Conservation (phyloP, 2,797 vertebrate species). For the Aldrovandia affinis region DNA sequence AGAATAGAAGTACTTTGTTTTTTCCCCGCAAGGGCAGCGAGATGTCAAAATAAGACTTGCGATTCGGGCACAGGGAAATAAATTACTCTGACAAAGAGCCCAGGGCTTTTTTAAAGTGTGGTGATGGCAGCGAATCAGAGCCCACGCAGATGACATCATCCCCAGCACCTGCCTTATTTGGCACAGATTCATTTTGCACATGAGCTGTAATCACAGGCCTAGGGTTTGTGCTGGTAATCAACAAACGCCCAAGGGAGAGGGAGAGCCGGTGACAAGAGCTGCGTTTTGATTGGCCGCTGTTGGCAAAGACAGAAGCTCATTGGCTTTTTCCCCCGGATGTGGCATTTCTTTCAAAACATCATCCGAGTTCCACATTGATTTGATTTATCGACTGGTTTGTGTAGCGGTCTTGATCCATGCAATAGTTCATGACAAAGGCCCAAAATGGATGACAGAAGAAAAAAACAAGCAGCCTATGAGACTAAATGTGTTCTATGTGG, state of each 20-base stretch:
- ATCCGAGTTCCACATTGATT: conserved; percentile 56
- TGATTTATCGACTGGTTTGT: conserved; percentile 60
- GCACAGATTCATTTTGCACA: conserved; percentile 44
- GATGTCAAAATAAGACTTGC: conserved; percentile 39
- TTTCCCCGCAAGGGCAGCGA: conserved; percentile 35
- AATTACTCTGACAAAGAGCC: conserved; percentile 52
- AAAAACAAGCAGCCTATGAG: background rate
- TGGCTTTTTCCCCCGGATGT: conserved; percentile 49
- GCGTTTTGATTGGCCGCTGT: conserved; percentile 17
- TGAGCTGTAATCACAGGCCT: conserved; percentile 58
- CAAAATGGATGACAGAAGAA: conserved; percentile 27
- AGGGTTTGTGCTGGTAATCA: conserved; percentile 44
- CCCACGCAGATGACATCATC: conserved; percentile 59
- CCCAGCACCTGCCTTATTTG: conserved; percentile 43
- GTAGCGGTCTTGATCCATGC: conserved; percentile 46
- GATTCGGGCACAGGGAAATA: background rate
- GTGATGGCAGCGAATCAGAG: conserved; percentile 42
- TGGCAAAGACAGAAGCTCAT: background rate
- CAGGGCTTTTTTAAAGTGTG: conserved; percentile 46
- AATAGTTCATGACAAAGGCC: conserved; percentile 34
- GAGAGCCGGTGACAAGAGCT: conserved; percentile 8
- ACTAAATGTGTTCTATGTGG: background rate
- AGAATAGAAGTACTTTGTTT: too few relatives aligned
- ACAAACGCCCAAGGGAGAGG: conserved; percentile 36
- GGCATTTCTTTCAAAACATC: conserved; percentile 54